Percentiles rank a stretch among this genome's conserved stretches.
phyloP scores from a whole-genome alignment of 2,888 invertebrate species.

The Leptopilina myrica region DNA sequence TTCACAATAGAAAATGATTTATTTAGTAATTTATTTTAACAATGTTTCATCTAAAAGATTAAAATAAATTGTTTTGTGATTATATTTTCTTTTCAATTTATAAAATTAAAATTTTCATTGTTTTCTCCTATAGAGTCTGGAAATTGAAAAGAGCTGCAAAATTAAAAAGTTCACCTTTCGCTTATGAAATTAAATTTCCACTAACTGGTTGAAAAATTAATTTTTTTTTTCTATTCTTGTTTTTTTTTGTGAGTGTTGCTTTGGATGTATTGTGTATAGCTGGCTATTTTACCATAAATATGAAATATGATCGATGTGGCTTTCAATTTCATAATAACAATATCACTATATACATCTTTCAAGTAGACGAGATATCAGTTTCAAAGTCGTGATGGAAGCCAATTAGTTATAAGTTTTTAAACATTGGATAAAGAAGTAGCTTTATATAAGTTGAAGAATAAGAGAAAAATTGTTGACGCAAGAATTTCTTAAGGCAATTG shows the following conservation, averaged over 20 bases:
- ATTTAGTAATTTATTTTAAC: too few relatives aligned
- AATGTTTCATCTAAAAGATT: too few relatives aligned
- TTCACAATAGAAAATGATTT: too few relatives aligned
- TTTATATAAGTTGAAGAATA: not conserved
- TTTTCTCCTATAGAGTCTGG: too few relatives aligned
- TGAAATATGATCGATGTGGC: conserved; percentile 7
- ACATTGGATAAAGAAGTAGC: conserved; percentile 5
- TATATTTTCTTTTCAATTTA: too few relatives aligned
- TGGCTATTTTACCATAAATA: conserved; percentile 7
- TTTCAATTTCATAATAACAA: conserved; percentile 18
- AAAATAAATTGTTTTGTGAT: too few relatives aligned
- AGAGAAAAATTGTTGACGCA: not conserved
- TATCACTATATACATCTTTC: not conserved
- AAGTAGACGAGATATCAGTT: conserved; percentile 2
- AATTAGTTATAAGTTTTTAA: conserved; percentile 26
- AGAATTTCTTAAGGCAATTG: not conserved
- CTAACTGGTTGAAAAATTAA: not conserved
- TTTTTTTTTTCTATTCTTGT: not conserved
- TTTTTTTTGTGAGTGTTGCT: not conserved
- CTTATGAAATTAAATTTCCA: not conserved
- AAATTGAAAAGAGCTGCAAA: not conserved
- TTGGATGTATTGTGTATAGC: not conserved
- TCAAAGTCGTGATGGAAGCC: conserved; percentile 34
- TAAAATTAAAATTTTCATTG: too few relatives aligned
- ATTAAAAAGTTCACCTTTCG: conserved; percentile 6